phyloP scores from a whole-genome alignment of 2,797 vertebrate genomes.

The Tamandua tetradactyla region DNA sequence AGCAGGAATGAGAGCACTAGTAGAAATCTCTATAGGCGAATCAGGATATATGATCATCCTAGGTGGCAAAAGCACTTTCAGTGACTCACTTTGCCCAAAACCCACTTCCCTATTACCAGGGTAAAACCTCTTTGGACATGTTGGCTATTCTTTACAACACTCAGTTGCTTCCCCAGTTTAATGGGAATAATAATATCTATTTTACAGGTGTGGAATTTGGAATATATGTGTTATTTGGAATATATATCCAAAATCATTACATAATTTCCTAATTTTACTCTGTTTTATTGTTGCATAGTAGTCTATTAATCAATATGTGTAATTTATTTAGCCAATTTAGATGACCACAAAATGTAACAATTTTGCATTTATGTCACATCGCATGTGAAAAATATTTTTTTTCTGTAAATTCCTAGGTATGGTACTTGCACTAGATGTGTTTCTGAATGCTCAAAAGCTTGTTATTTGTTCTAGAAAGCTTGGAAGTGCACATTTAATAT shows the following conservation, averaged over 20 bases:
- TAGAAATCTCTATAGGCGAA: neutral
- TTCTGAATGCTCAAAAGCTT: neutral
- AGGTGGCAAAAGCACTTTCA: neutral
- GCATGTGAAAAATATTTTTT: neutral
- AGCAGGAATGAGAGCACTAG: neutral
- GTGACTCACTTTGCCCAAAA: neutral
- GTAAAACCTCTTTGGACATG: neutral
- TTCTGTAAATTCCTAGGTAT: neutral
- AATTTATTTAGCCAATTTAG: constrained; percentile 1
- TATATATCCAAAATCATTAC: neutral
- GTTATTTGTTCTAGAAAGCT: neutral
- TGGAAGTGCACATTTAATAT: neutral
- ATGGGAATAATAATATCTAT: neutral
- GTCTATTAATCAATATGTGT: neutral
- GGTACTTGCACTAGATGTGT: neutral
- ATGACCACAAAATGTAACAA: neutral
- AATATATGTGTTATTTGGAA: too few relatives aligned
- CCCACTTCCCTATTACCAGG: neutral
- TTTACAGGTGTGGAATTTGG: too few relatives aligned
- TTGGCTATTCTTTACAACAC: neutral
- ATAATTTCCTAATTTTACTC: neutral
- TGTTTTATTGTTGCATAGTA: neutral
- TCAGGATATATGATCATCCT: neutral
- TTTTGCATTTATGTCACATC: neutral
- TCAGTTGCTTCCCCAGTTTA: neutral